Evolutionary conservation across 1,140 invertebrate genomes (phyloP).

Genomic region (Berghia stephanieae): DNA sequence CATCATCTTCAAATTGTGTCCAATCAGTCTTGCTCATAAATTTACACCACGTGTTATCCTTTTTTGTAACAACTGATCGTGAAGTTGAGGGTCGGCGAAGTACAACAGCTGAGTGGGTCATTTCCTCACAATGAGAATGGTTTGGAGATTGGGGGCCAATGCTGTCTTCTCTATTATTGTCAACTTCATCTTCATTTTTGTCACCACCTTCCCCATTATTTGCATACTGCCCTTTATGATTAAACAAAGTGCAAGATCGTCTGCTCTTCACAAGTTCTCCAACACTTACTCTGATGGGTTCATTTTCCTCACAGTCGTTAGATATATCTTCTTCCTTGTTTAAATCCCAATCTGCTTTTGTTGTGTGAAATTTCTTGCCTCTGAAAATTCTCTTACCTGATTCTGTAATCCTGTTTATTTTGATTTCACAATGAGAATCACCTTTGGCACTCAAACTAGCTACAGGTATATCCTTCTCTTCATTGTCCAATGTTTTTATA

Average conservation of each 20-base stretch:
- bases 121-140: too few species aligned
- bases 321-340: neutral
- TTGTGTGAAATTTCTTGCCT: too few species aligned
- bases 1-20: too few species aligned
- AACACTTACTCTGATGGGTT: constrained; percentile 28
- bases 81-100: too few species aligned
- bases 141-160: too few species aligned
- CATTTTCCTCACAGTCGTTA: neutral
- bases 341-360: neutral
- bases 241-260: constrained; percentile 28
- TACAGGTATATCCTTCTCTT: too few species aligned
- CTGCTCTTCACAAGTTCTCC: constrained; percentile 26
- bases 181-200: neutral
- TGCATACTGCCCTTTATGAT: constrained; percentile 29
- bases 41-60: too few species aligned
- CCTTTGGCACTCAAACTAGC: neutral
- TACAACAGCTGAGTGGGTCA: too few species aligned
- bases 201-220: constrained; percentile 17
- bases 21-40: too few species aligned
- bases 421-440: neutral
- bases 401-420: neutral
- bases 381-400: neutral
- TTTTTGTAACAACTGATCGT: too few species aligned
- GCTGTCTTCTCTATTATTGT: too few species aligned
- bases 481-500: too few species aligned